Evolutionary conservation across 2,113 vertebrate species (phyloP).

Genomic region (Apaloderma vittatum): DNA sequence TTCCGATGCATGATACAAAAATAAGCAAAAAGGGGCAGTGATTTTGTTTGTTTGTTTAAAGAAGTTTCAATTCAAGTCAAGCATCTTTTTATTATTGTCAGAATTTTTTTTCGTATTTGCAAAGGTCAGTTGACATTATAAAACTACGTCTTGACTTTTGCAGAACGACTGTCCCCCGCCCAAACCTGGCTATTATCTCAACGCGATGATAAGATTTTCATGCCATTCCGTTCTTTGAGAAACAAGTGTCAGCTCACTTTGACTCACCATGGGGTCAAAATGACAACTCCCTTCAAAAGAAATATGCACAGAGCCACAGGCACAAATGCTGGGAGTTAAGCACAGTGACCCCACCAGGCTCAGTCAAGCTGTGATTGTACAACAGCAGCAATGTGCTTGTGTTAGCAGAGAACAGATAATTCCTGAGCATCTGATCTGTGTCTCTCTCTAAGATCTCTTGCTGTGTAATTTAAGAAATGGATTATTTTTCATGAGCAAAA

Average conservation of each 20-base stretch:
- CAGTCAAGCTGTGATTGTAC: neutral
- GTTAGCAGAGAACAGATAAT: neutral
- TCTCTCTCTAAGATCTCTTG: neutral
- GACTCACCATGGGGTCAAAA: neutral
- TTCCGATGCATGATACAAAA: neutral
- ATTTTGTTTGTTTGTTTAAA: neutral
- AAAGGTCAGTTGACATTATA: neutral
- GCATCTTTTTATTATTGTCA: neutral
- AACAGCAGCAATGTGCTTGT: rapidly evolving
- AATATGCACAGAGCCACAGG: neutral
- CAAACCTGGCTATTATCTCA: neutral
- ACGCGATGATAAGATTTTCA: neutral
- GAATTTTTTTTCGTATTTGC: neutral
- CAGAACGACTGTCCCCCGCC: neutral
- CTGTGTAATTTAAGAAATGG: neutral
- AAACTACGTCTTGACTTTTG: neutral
- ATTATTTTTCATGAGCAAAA: neutral
- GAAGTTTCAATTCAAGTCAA: neutral
- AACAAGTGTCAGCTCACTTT: neutral
- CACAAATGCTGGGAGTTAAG: rapidly evolving
- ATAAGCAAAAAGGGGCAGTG: neutral
- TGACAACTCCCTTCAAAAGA: neutral
- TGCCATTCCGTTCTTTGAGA: neutral
- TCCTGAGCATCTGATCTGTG: neutral
- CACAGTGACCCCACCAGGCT: neutral